These are phyloP conservation scores for Neotoma lepida DNA, from an alignment of 2,113 vertebrate species.

Conservation along the genomic window DNA sequence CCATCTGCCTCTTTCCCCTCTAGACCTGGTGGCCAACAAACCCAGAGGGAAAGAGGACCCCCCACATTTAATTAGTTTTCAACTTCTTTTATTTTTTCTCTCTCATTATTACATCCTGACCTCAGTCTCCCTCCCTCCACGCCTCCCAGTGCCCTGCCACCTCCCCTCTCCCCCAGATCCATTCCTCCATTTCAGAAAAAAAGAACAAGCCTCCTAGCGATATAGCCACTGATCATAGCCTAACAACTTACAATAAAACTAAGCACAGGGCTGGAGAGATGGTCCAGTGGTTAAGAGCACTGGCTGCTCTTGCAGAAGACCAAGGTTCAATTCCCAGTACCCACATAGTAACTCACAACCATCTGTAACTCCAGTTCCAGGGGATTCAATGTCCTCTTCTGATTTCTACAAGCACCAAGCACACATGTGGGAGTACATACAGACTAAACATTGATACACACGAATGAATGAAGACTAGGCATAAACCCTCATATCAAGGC, in stretches of 20 bases:
- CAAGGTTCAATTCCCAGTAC: too few species aligned
- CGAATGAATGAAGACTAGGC: not conserved
- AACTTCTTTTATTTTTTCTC: not conserved
- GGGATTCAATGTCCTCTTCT: too few species aligned
- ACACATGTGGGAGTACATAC: too few species aligned
- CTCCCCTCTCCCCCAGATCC: not conserved
- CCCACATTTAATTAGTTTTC: not conserved
- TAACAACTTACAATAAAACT: not conserved
- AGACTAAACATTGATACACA: too few species aligned
- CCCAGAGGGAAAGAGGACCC: not conserved
- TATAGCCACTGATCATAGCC: not conserved
- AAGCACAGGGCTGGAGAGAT: not conserved
- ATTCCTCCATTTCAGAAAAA: not conserved
- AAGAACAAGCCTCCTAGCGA: not conserved
- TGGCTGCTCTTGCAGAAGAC: too few species aligned
- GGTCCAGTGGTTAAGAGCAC: too few species aligned
- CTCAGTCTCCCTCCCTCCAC: not conserved
- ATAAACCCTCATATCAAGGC: not conserved
- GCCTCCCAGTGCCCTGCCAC: not conserved
- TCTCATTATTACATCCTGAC: not conserved
- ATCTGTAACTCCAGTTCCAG: too few species aligned
- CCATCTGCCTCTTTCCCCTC: not conserved
- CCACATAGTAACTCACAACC: too few species aligned
- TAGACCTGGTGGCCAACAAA: not conserved
- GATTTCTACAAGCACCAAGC: too few species aligned